These are phyloP conservation scores for Octonoba sinensis DNA, from an alignment of 2,888 invertebrate genomes.

Conservation along the genomic window DNA sequence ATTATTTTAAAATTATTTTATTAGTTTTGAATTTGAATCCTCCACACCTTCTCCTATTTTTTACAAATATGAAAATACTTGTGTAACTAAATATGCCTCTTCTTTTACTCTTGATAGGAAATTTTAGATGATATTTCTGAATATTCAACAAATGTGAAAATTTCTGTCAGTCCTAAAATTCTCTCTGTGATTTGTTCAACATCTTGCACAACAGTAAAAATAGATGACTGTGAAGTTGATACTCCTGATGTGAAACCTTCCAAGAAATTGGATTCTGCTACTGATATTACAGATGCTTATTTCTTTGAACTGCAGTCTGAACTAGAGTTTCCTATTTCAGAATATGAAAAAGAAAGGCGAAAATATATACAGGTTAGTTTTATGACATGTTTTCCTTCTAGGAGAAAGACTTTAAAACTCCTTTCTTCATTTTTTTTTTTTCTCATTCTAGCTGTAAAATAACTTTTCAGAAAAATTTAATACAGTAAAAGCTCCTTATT, in stretches of 20 bases:
- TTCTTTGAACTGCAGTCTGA: conserved; percentile 47
- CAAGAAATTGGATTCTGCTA: conserved; percentile 3
- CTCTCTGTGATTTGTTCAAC: conserved; percentile 11
- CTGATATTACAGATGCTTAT: conserved; percentile 19
- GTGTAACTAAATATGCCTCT: too few species aligned
- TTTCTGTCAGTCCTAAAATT: conserved; percentile 33
- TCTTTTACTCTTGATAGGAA: conserved; percentile 19
- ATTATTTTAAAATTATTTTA: too few species aligned
- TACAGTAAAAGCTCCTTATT: too few species aligned
- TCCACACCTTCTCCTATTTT: too few species aligned
- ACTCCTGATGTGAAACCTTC: not conserved
- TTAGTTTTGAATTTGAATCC: too few species aligned
- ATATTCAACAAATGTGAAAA: conserved; percentile 21
- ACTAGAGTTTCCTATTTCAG: conserved; percentile 37
- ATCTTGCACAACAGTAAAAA: not conserved
- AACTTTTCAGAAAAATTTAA: too few species aligned
- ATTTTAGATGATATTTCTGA: conserved; percentile 36
- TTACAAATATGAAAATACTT: too few species aligned
- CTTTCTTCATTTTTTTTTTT: too few species aligned
- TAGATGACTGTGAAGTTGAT: not conserved
- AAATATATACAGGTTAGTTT: conserved; percentile 32
- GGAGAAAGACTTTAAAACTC: too few species aligned
- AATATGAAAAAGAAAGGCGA: conserved; percentile 41
- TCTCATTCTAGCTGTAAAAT: too few species aligned
- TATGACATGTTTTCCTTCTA: not conserved